A percentile compares a stretch with the other conserved stretches of the same genome.
Evolutionary conservation across 2,888 invertebrate genomes (phyloP).

Genomic region (Adelognathus sp.): DNA sequence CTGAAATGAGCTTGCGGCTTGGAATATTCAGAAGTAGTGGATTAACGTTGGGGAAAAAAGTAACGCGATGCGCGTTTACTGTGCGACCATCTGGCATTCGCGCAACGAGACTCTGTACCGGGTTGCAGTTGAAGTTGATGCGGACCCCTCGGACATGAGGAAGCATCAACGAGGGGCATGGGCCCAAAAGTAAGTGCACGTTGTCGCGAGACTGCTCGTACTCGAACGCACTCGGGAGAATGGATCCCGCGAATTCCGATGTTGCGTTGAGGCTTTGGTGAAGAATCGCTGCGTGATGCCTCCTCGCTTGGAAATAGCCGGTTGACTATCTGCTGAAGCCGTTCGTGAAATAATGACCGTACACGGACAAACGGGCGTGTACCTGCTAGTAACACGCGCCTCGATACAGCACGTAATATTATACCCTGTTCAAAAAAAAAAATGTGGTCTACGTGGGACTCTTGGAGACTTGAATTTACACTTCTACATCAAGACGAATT

Average conservation of each 20-base stretch:
- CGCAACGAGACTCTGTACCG: slow-evolving; percentile 15
- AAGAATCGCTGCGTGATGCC: slow-evolving; percentile 5
- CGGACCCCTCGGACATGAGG: slow-evolving; percentile 17
- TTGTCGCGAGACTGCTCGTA: neutral
- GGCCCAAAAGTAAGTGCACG: neutral
- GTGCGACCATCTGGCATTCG: slow-evolving; percentile 68
- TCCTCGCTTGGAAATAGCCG: neutral
- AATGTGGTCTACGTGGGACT: too few relatives aligned
- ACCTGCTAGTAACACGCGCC: slow-evolving; percentile 16
- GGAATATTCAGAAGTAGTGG: slow-evolving; percentile 53
- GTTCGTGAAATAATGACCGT: slow-evolving; percentile 48
- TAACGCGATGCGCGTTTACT: slow-evolving; percentile 15
- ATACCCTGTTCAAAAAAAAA: too few relatives aligned
- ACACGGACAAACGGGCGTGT: slow-evolving; percentile 23
- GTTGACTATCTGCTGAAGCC: slow-evolving; percentile 31
- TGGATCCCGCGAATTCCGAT: slow-evolving; percentile 1
- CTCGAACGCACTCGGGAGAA: neutral
- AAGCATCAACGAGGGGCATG: neutral
- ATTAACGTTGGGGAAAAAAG: slow-evolving; percentile 34
- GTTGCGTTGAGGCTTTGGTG: neutral
- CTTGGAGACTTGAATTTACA: too few relatives aligned
- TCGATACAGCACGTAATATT: neutral
- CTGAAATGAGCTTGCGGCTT: slow-evolving; percentile 77
- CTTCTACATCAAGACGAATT: too few relatives aligned
- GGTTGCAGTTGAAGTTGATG: slow-evolving; percentile 72